Base-by-base conservation (phyloP, 2,888 invertebrate species). In the Hyppa rectilinea region DNA sequence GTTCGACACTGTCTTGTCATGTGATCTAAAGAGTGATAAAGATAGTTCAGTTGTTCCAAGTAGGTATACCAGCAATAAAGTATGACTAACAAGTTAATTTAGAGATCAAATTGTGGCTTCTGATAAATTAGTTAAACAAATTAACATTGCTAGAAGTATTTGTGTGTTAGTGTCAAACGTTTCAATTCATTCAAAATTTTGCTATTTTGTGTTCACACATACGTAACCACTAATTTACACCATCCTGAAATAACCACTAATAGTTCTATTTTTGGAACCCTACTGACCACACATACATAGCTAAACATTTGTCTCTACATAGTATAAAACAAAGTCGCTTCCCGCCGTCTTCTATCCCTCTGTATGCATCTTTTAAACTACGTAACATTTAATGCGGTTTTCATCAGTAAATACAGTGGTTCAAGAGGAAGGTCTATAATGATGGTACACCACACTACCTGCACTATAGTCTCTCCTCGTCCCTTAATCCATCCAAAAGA, bases 191-290 rank as follows among this genome's bases (percentile, higher is more conserved):
- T 43, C 26, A 34, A 49, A 36, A 26, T 6, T 4, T 26, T 17
- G 2, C 17, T 52, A 26, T 26, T n/a, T n/a, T 49, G 14, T 6
- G 2, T 43, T 66, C 31, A 10, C 45, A 64, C 53, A 7, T 36
- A 52, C 5, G 14, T 31, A 10, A 26, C 14, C 26, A 26, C 6
- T 38, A 52, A 66, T 66, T 58, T 26, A 9, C 67, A 29, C 34
- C 10, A 10, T 9, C 40, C 4, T 38, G 14, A 26, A 23, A 26
- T 6, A 31, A 43, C 7, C 9, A 23, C 43, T 26, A 26, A 36
- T 43, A 47, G 1, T 31, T n/a, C 7, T 67, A 40, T 74, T 56
- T 10, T 66, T 10, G 6, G n/a, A 66, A 58, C 43, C 38, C 31
- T 34, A 58, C 31, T 70, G 20, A 52, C 29, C 26, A 52, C 31